Percentiles rank a stretch among this genome's conserved stretches.
Conservation (phyloP, 2,797 vertebrate genomes). For the Takifugu rubripes region DNA sequence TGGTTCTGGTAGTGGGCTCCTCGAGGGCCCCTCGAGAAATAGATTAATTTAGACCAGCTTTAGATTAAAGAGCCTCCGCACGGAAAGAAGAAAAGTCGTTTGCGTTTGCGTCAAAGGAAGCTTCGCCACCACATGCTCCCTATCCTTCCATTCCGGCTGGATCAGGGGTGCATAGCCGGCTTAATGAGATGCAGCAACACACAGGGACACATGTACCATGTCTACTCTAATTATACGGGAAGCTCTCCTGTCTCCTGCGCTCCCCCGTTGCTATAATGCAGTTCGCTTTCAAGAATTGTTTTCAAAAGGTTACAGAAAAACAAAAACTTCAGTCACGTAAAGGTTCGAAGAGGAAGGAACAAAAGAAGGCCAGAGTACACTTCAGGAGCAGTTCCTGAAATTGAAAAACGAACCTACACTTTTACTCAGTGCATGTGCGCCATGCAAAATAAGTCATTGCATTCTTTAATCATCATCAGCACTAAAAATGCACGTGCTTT, state of each 20-base stretch:
- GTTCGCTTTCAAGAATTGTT: conserved; percentile 28
- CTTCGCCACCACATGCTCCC: conserved; percentile 39
- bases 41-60: conserved; percentile 55
- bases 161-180: conserved; percentile 56
- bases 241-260: conserved; percentile 34
- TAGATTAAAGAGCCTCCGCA: conserved; percentile 35
- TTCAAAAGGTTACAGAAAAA: conserved; percentile 22
- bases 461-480: too few species aligned
- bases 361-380: neutral
- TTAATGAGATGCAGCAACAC: conserved; percentile 69
- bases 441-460: too few species aligned
- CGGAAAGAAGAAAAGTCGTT: conserved; percentile 20
- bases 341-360: neutral
- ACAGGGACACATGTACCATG: conserved; percentile 71
- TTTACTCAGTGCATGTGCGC: too few species aligned
- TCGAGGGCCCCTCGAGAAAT: conserved; percentile 50
- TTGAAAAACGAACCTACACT: too few species aligned
- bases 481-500: too few species aligned
- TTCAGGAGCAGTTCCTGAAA: neutral
- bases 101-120: neutral
- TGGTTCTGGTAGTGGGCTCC: conserved; percentile 40
- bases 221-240: conserved; percentile 68
- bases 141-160: conserved; percentile 52
- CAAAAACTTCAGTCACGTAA: neutral
- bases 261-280: conserved; percentile 32